Conservation (phyloP, 2,888 invertebrate genomes). For the Plemyria rubiginata region DNA sequence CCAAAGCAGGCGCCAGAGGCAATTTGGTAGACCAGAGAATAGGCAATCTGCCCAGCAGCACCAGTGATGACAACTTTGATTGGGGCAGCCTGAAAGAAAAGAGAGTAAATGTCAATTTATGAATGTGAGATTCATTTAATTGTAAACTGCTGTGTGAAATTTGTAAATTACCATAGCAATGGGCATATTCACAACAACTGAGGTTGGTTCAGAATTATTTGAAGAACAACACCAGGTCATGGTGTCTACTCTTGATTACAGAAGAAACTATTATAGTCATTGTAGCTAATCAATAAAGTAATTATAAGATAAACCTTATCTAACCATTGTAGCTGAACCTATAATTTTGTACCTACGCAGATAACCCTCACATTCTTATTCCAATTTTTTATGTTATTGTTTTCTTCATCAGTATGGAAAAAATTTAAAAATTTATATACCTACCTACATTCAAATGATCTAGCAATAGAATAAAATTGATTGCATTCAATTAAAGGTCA, state of each 20-base stretch:
- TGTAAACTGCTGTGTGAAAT: constrained; percentile 7
- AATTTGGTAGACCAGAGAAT: constrained; percentile 97
- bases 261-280: constrained; percentile 18
- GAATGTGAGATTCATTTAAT: no score
- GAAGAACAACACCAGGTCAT: constrained; percentile 56
- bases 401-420: neutral
- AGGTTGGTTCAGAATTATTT: constrained; percentile 40
- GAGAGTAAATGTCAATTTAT: constrained; percentile 1
- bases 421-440: no score
- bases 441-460: neutral
- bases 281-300: constrained; percentile 19
- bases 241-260: constrained; percentile 14
- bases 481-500: constrained; percentile 63
- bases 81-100: constrained; percentile 90
- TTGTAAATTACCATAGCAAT: constrained; percentile 50
- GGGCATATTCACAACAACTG: constrained; percentile 43
- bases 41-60: constrained; percentile 99
- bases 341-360: neutral
- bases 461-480: constrained; percentile 3
- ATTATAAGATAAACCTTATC: constrained; percentile 29
- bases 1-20: constrained; percentile 99
- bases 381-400: neutral
- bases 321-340: constrained; percentile 1
- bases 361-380: neutral
- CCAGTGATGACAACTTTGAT: constrained; percentile 98